Conservation (phyloP, 2,113 vertebrate species). For the Aix galericulata region DNA sequence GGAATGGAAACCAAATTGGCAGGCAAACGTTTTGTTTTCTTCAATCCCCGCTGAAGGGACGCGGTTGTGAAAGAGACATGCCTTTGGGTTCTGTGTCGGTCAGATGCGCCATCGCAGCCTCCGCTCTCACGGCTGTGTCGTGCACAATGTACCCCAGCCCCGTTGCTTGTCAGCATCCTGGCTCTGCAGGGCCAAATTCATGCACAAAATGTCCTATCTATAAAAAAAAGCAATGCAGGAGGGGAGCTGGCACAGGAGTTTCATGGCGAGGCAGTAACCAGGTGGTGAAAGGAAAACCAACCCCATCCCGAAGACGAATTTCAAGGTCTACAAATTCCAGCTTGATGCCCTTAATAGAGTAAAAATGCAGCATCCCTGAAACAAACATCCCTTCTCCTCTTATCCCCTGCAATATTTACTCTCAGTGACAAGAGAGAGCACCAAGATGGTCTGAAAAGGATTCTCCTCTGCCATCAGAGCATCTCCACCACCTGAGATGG, state of each 20-base stretch:
- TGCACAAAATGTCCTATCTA: not conserved
- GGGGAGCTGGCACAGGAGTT: not conserved
- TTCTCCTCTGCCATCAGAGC: not conserved
- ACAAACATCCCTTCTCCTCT: not conserved
- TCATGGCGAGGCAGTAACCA: not conserved
- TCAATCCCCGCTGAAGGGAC: not conserved
- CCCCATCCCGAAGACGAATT: not conserved
- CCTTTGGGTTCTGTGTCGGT: too few relatives aligned
- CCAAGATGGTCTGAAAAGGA: not conserved
- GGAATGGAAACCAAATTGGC: not conserved
- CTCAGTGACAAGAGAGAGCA: not conserved
- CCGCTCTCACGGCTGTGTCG: rapidly evolving
- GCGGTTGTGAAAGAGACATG: not conserved
- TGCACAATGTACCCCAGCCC: not conserved
- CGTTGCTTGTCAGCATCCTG: not conserved
- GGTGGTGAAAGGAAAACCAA: not conserved
- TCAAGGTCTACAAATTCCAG: not conserved
- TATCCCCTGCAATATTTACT: rapidly evolving
- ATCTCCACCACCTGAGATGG: not conserved
- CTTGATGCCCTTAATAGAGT: not conserved
- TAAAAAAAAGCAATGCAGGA: not conserved
- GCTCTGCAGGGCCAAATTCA: not conserved
- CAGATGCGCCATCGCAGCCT: not conserved
- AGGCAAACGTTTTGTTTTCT: not conserved
- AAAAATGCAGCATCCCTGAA: not conserved